Conservation (phyloP, 2,113 vertebrate genomes). For the Leptobrachium leishanense region DNA sequence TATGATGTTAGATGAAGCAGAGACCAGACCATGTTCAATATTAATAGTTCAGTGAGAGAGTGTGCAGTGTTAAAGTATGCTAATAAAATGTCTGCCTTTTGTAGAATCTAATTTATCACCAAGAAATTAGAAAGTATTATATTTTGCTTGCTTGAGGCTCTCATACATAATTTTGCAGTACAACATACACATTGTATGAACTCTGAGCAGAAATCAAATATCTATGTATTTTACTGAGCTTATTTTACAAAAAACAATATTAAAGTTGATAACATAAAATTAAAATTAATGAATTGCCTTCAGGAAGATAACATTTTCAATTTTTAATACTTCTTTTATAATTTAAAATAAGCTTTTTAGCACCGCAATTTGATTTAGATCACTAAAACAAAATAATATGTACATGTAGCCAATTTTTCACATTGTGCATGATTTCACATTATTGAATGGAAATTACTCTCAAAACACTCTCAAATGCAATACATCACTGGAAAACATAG, state of each 20-base stretch:
- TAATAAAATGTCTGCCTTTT: neutral
- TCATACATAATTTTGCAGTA: slow-evolving; percentile 24
- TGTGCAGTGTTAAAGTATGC: neutral
- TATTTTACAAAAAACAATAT: slow-evolving; percentile 31
- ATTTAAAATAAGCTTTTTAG: neutral
- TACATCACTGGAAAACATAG: too few species aligned
- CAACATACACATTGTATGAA: slow-evolving; percentile 15
- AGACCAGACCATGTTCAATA: neutral
- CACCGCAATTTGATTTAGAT: neutral
- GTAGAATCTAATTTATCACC: neutral
- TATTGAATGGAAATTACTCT: too few species aligned
- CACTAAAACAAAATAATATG: too few species aligned
- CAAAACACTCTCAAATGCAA: too few species aligned
- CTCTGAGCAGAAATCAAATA: slow-evolving; percentile 30
- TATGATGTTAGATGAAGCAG: neutral
- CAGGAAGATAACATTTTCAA: slow-evolving; percentile 25
- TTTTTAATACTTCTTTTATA: slow-evolving; percentile 14
- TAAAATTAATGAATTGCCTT: slow-evolving; percentile 40
- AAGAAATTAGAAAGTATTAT: slow-evolving; percentile 23
- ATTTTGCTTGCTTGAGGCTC: slow-evolving; percentile 10
- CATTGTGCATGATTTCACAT: too few species aligned
- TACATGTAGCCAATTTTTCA: too few species aligned
- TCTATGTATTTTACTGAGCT: slow-evolving; percentile 24
- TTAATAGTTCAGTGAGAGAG: neutral
- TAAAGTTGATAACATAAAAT: slow-evolving; percentile 29